Percentiles rank a stretch among this genome's conserved stretches.
phyloP scores from a whole-genome alignment of 2,113 vertebrate genomes.

The Clarias gariepinus region DNA sequence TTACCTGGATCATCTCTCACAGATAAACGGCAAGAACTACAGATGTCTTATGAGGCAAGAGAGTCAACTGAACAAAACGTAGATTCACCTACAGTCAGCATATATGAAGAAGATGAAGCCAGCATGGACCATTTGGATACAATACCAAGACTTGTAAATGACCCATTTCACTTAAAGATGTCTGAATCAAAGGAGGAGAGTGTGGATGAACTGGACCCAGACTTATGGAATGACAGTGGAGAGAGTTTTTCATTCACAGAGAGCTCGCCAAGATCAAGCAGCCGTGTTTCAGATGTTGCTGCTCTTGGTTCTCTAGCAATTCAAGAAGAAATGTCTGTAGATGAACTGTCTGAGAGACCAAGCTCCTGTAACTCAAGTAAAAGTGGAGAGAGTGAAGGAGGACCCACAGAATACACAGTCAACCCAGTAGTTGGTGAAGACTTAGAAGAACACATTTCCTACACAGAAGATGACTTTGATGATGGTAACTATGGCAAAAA shows the following conservation, averaged over 20 bases:
- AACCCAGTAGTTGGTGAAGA: constrained; percentile 56
- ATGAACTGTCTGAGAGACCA: constrained; percentile 40
- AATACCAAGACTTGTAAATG: constrained; percentile 53
- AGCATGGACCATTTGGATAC: constrained; percentile 2
- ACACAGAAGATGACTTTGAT: constrained; percentile 15
- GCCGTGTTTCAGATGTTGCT: constrained; percentile 18
- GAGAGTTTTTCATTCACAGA: constrained; percentile 76
- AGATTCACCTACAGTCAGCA: constrained; percentile 16
- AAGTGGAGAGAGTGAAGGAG: constrained; percentile 60
- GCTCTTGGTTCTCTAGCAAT: not conserved
- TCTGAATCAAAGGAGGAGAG: constrained; percentile 37
- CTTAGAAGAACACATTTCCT: not conserved
- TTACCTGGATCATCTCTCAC: constrained; percentile 63
- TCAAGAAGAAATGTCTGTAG: constrained; percentile 36
- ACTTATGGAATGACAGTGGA: constrained; percentile 64
- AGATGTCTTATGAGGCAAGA: constrained; percentile 14
- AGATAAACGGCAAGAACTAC: constrained; percentile 29
- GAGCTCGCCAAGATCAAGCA: constrained; percentile 59
- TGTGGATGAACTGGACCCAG: constrained; percentile 50
- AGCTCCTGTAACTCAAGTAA: constrained; percentile 62
- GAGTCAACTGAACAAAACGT: constrained; percentile 57
- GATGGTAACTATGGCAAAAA: not conserved
- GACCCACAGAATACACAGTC: constrained; percentile 60
- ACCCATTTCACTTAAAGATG: constrained; percentile 57
- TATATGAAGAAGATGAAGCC: constrained; percentile 3